These are phyloP conservation scores for Porites cylindrica DNA, from an alignment of 92 coral and sea anemone species.

Conservation along the genomic window DNA sequence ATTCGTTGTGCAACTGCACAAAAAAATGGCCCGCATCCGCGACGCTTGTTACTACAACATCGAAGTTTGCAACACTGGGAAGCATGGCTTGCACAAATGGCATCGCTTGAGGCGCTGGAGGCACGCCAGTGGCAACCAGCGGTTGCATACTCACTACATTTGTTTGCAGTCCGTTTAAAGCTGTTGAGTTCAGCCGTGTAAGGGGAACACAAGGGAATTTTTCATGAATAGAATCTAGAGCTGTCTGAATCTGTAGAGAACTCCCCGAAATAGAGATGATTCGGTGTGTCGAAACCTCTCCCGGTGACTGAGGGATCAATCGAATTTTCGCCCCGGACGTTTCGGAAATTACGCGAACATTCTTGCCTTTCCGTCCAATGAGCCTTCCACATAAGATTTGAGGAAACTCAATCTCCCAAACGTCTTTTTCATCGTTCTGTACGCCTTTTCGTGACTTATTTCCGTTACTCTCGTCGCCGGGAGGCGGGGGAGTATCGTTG, in stretches of 20 bases:
- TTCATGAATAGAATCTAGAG: conserved; percentile 89
- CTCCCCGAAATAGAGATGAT: conserved; percentile 93
- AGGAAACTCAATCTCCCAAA: conserved; percentile 97
- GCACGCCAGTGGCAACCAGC: conserved; percentile 33
- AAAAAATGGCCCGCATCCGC: conserved; percentile 92
- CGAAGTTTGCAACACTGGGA: conserved; percentile 82
- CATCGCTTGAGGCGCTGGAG: conserved; percentile 57
- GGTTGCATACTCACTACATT: conserved; percentile 33
- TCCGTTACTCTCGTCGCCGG: conserved; percentile 56
- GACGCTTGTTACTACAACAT: conserved; percentile 93
- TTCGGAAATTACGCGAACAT: conserved; percentile 90
- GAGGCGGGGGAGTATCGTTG: conserved; percentile 55
- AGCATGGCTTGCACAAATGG: conserved; percentile 81
- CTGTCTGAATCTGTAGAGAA: conserved; percentile 78
- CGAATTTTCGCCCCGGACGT: conserved; percentile 95
- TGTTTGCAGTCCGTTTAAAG: conserved; percentile 37
- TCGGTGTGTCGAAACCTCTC: conserved; percentile 92
- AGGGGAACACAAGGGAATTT: conserved; percentile 93
- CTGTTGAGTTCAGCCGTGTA: conserved; percentile 72
- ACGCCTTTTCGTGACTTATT: conserved; percentile 32
- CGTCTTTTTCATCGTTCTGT: conserved; percentile 73
- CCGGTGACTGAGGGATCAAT: conserved; percentile 93
- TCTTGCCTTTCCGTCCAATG: conserved; percentile 97
- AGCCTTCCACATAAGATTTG: conserved; percentile 96
- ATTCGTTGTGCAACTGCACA: conserved; percentile 87